A percentile compares a stretch with the other conserved stretches of the same genome.
Evolutionary conservation across 92 coral and sea anemone genomes (phyloP).

Genomic region (Chrysogorgia sp.): DNA sequence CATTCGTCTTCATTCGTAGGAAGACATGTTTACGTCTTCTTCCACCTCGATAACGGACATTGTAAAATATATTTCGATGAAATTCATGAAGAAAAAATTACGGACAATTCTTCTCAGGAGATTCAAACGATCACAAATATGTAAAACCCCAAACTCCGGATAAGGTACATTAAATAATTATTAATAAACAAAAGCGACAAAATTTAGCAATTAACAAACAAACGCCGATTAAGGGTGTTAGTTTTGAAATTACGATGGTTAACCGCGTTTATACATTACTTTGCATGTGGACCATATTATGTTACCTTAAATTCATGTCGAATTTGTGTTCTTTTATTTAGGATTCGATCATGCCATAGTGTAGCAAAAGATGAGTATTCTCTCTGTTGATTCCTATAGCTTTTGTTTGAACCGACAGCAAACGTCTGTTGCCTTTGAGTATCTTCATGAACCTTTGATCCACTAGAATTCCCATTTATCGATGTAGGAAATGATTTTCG

Average conservation of each 20-base stretch:
- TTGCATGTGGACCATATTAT: too few relatives aligned
- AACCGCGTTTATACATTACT: neutral
- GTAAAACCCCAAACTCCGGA: too few relatives aligned
- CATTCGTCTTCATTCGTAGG: too few relatives aligned
- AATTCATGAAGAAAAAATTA: too few relatives aligned
- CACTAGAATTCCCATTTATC: slow-evolving; percentile 8
- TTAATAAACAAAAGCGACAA: neutral
- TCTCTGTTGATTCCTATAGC: slow-evolving; percentile 16
- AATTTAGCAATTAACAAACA: neutral
- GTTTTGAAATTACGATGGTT: neutral
- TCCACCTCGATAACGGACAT: too few relatives aligned
- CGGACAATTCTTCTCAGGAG: too few relatives aligned
- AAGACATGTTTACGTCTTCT: too few relatives aligned
- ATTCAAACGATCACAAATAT: too few relatives aligned
- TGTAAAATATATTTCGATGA: too few relatives aligned
- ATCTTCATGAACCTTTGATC: slow-evolving; percentile 11
- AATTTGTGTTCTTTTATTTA: neutral
- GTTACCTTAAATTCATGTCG: slow-evolving; percentile 36
- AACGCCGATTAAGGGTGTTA: neutral
- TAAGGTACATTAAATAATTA: neutral
- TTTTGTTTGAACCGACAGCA: slow-evolving; percentile 11
- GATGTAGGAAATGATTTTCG: slow-evolving; percentile 19
- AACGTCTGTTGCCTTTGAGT: slow-evolving; percentile 30
- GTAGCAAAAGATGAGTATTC: slow-evolving; percentile 16
- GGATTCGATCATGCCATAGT: slow-evolving; percentile 33